Conservation (phyloP, 2,888 invertebrate species). For the Lasioglossum zephyrum region DNA sequence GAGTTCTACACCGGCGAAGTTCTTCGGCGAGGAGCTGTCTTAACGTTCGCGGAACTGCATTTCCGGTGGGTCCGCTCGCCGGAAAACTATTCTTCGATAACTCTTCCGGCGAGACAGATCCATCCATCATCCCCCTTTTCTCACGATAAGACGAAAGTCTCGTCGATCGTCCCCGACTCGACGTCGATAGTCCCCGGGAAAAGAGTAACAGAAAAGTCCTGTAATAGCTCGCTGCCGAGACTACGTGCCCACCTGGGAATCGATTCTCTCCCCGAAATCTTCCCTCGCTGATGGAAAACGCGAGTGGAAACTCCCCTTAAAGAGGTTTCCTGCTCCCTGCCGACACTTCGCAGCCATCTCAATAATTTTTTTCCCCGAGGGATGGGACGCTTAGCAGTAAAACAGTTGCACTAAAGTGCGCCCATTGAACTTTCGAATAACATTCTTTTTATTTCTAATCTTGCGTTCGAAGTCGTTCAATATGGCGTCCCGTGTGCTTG, state of each 20-base stretch:
- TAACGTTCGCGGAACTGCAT: constrained; percentile 1
- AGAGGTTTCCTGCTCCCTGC: not conserved
- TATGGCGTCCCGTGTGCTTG: not conserved
- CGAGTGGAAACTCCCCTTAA: not conserved
- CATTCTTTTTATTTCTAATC: not conserved
- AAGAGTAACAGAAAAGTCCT: constrained; percentile 12
- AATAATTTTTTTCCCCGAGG: not conserved
- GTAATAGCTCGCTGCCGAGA: not conserved
- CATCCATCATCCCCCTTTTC: constrained; percentile 20
- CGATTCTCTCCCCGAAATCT: not conserved
- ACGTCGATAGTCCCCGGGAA: not conserved
- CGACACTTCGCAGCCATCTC: not conserved
- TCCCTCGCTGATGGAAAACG: constrained; percentile 1
- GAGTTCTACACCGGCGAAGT: not conserved
- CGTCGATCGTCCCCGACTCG: constrained; percentile 12
- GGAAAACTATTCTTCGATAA: constrained; percentile 7
- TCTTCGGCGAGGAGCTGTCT: not conserved
- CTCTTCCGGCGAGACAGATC: constrained; percentile 2
- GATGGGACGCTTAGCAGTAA: not conserved
- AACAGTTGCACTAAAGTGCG: not conserved
- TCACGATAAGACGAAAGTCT: constrained; percentile 15
- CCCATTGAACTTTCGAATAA: not conserved
- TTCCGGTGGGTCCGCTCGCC: not conserved
- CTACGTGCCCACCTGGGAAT: constrained; percentile 2
- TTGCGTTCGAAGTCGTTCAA: not conserved